Evolutionary conservation across 2,797 vertebrate species (phyloP), one percentile per base, ranked within the genome.

Genomic region (Peromyscus attwateri): DNA sequence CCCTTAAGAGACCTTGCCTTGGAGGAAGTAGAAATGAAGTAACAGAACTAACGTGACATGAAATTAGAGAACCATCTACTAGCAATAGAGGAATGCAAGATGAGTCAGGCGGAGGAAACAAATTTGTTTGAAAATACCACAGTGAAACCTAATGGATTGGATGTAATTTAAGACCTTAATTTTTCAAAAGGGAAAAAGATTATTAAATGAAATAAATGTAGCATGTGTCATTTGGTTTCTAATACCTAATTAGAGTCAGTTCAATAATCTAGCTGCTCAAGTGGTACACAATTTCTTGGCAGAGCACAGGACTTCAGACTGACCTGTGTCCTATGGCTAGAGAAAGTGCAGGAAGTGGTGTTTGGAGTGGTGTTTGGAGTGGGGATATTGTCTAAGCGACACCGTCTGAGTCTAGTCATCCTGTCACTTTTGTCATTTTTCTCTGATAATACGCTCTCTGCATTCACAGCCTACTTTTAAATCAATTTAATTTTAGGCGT

Each of bases 121-220:
- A 60, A 81, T 60, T 27, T 81, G 19, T 81, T 81, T 81, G 55
- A n/a, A 81, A 81, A 60, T 57, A 14, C 21, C 23, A 27, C 14
- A 57, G 27, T 60, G 55, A 60, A 81, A 37, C 79, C n/a, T 14
- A 37, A 60, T 27, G 23, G 21, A n/a, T 13, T 60, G 31, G 34
- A 81, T 60, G 21, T 27, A 81, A 82, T 40, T 57, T 14, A 60
- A 60, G 21, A 37, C 12, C 25, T 81, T 60, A 60, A 7, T 27
- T 60, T 82, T 57, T 60, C 34, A 82, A 82, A 60, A 23, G 21
- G 57, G 34, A 57, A 55, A 34, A 55, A 55, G 23, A 75, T 75
- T 87, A 93, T 94, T 70, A 94, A 88, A 60, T 66, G 52, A 64
- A 87, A 89, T 93, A 66, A 92, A 40, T 52, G 8, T 4, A 60